These are phyloP conservation scores for Zeuzera pyrina DNA, from an alignment of 2,888 invertebrate genomes.

Conservation along the genomic window DNA sequence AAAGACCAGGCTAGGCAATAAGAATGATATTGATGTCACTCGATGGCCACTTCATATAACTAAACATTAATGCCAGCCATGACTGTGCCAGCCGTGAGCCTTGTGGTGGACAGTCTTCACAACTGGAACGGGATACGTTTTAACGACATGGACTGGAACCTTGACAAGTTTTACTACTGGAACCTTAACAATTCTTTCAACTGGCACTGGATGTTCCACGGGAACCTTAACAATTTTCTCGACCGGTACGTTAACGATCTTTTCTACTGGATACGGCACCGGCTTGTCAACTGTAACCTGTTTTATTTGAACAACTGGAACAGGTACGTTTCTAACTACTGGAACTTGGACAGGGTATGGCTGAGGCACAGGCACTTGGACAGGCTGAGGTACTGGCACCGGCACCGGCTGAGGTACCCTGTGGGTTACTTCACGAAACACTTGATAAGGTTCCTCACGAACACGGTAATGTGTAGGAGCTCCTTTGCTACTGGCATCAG, in stretches of 20 bases:
- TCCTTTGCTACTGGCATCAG: slow-evolving; percentile 51
- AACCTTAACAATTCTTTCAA: slow-evolving; percentile 64
- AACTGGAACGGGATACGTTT: slow-evolving; percentile 54
- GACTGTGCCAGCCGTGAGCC: slow-evolving; percentile 29
- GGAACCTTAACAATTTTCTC: slow-evolving; percentile 71
- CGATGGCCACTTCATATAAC: not conserved
- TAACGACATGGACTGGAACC: slow-evolving; percentile 54
- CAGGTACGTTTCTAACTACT: slow-evolving; percentile 64
- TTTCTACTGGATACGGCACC: slow-evolving; percentile 74
- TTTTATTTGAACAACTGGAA: slow-evolving; percentile 71
- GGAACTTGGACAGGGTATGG: slow-evolving; percentile 74
- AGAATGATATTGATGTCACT: no score
- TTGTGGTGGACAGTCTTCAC: slow-evolving; percentile 64
- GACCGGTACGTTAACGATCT: slow-evolving; percentile 71
- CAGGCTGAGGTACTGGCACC: slow-evolving; percentile 65
- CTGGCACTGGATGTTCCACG: slow-evolving; percentile 70
- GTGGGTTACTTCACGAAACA: slow-evolving; percentile 61
- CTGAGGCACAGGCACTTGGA: slow-evolving; percentile 69
- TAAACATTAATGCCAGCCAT: slow-evolving; percentile 10
- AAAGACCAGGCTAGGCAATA: slow-evolving; percentile 12
- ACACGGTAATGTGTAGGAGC: slow-evolving; percentile 54
- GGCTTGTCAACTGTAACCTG: slow-evolving; percentile 71
- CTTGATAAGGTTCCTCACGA: slow-evolving; percentile 55
- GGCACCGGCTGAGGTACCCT: slow-evolving; percentile 71
- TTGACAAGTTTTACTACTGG: slow-evolving; percentile 69